Percentiles rank a stretch among this genome's conserved stretches.
Conservation (phyloP, 2,888 invertebrate genomes). For the Rhimphoctona megacephalus region DNA sequence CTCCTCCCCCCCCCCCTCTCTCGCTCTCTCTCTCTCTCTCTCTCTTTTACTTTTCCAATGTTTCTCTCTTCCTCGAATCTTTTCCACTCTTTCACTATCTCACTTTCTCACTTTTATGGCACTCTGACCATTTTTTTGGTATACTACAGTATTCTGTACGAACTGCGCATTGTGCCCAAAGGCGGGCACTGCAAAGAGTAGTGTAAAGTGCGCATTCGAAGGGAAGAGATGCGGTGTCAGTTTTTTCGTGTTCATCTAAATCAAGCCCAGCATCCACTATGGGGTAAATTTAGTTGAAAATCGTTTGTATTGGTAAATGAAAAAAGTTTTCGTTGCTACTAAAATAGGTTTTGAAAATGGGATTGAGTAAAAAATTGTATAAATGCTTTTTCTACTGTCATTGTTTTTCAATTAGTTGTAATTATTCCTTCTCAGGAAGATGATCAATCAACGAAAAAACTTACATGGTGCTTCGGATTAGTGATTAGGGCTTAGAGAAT, state of each 20-base stretch:
- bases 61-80: too few relatives aligned
- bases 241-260: background rate
- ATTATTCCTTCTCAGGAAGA: background rate
- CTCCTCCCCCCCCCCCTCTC: too few relatives aligned
- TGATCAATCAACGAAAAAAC: background rate
- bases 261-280: background rate
- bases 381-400: background rate
- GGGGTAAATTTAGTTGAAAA: background rate
- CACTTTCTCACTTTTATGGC: too few relatives aligned
- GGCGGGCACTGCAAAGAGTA: background rate
- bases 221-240: background rate
- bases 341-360: background rate
- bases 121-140: too few relatives aligned
- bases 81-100: too few relatives aligned
- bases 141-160: too few relatives aligned
- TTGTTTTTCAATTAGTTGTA: background rate
- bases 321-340: background rate
- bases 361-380: background rate
- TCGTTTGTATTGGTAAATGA: background rate
- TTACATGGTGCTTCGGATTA: background rate
- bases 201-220: background rate
- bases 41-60: too few relatives aligned
- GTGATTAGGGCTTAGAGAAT: background rate
- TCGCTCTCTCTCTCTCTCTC: too few relatives aligned
- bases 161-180: background rate